Percentiles rank a stretch among this genome's conserved stretches.
Conservation (phyloP, 2,888 invertebrate species). For the Yponomeuta evonymella region DNA sequence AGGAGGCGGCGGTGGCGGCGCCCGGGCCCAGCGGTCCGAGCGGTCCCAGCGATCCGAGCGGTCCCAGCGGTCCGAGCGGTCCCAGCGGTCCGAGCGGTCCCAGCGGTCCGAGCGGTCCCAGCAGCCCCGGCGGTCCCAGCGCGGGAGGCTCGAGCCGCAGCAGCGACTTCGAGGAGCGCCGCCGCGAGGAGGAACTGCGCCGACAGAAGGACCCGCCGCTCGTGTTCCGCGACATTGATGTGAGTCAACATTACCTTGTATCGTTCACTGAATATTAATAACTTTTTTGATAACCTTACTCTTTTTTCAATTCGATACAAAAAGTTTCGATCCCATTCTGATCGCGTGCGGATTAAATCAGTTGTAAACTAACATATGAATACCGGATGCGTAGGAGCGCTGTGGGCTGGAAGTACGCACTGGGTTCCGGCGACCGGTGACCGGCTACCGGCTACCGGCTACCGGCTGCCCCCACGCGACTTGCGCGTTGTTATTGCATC, state of each 20-base stretch:
- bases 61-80: conserved; percentile 31
- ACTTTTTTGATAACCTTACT: too few relatives aligned
- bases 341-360: too few relatives aligned
- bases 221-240: conserved; percentile 84
- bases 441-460: too few relatives aligned
- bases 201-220: conserved; percentile 86
- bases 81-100: conserved; percentile 46
- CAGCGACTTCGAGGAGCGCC: conserved; percentile 68
- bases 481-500: too few relatives aligned
- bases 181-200: conserved; percentile 82
- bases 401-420: too few relatives aligned
- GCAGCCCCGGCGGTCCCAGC: conserved; percentile 40
- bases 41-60: conserved; percentile 26
- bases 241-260: conserved; percentile 50
- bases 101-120: conserved; percentile 43
- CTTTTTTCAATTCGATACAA: too few relatives aligned
- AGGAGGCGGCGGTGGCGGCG: conserved; percentile 37
- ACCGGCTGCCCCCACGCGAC: too few relatives aligned
- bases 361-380: too few relatives aligned
- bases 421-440: too few relatives aligned
- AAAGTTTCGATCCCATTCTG: too few relatives aligned
- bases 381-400: too few relatives aligned
- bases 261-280: too few relatives aligned
- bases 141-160: conserved; percentile 70
- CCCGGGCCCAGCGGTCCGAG: conserved; percentile 54